These are phyloP conservation scores for Dicrurus megarhynchus DNA, from an alignment of 2,113 vertebrate species.

Conservation along the genomic window DNA sequence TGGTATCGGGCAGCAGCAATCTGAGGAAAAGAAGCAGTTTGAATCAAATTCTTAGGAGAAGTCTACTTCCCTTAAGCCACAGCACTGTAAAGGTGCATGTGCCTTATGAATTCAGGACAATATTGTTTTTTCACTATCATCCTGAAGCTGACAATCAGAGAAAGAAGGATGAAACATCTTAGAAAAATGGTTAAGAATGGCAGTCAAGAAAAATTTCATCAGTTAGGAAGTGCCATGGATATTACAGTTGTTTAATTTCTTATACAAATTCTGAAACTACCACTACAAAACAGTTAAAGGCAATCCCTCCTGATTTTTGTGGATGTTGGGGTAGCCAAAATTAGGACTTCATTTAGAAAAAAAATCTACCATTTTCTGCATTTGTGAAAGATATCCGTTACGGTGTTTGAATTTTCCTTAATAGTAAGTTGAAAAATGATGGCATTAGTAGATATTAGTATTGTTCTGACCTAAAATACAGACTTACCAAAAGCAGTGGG, in stretches of 20 bases:
- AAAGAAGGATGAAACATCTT: background rate
- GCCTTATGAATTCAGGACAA: background rate
- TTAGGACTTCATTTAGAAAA: background rate
- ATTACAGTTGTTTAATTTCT: background rate
- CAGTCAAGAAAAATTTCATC: background rate
- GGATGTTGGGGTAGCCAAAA: background rate
- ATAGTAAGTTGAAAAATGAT: background rate
- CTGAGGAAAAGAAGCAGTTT: background rate
- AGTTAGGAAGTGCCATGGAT: background rate
- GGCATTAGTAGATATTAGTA: background rate
- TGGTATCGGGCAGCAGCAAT: background rate
- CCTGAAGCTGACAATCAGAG: background rate
- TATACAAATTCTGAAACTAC: background rate
- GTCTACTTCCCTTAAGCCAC: background rate
- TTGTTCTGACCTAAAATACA: background rate
- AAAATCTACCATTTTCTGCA: background rate
- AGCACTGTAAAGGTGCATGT: background rate
- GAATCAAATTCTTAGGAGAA: background rate
- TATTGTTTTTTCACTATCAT: background rate
- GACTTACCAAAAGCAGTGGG: background rate
- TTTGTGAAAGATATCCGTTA: background rate
- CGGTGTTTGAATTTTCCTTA: background rate
- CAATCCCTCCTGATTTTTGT: background rate
- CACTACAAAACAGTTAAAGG: background rate
- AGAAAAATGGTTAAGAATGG: background rate